Evolutionary conservation across 2,888 invertebrate genomes (phyloP).

Genomic region (Drosophila nigricruria): DNA sequence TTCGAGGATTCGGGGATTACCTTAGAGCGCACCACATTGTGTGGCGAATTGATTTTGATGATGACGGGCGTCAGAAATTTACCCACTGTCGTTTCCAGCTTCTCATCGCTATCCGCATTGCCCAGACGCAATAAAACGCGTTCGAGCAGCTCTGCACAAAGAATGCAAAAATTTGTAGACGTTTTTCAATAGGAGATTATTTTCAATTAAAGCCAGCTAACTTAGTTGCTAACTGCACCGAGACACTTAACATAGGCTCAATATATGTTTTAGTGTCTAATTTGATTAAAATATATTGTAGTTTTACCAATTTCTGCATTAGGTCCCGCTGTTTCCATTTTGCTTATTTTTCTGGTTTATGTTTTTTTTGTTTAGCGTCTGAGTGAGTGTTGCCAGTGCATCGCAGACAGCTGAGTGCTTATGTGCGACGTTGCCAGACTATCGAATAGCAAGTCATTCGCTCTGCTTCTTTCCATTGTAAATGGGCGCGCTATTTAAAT

Average conservation of each 20-base stretch:
- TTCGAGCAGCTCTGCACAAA: conserved; percentile 91
- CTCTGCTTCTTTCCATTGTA: conserved; percentile 10
- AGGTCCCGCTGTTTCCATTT: conserved; percentile 83
- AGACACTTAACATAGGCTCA: background rate
- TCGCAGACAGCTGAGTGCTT: conserved; percentile 47
- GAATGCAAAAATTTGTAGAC: conserved; percentile 23
- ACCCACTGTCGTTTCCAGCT: conserved; percentile 91
- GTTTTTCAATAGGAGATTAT: background rate
- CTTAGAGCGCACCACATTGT: conserved; percentile 92
- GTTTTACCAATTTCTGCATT: conserved; percentile 85
- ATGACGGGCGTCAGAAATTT: conserved; percentile 95
- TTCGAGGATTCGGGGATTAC: conserved; percentile 78
- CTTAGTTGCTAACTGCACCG: background rate
- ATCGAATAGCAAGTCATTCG: conserved; percentile 53
- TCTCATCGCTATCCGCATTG: conserved; percentile 95
- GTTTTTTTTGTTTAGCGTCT: conserved; percentile 54
- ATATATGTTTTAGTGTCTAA: background rate
- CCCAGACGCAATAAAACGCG: conserved; percentile 95
- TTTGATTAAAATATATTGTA: conserved; percentile 16
- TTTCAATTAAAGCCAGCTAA: background rate
- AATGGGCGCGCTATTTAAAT: conserved; percentile 24
- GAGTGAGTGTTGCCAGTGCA: conserved; percentile 49
- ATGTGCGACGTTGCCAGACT: conserved; percentile 33
- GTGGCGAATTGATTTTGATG: conserved; percentile 94
- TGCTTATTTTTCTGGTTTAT: conserved; percentile 50